Percentiles rank a stretch among this genome's conserved stretches.
phyloP scores from a whole-genome alignment of 1,140 invertebrate genomes.

The Euwallacea similis region DNA sequence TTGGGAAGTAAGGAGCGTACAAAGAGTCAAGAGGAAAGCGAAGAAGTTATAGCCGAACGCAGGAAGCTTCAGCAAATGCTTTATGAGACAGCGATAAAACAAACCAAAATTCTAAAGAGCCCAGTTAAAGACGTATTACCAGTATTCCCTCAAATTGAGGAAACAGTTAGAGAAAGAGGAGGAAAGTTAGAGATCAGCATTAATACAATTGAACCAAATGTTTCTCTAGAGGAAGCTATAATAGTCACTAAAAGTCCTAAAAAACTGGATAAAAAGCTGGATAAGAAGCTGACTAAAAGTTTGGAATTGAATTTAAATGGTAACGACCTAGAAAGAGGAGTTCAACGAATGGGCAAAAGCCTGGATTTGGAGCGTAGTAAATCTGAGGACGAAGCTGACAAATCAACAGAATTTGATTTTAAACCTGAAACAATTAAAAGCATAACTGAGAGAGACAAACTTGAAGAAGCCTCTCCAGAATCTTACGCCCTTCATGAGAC shows the following conservation, averaged over 20 bases:
- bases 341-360: slow-evolving; percentile 51
- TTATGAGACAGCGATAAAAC: slow-evolving; percentile 70
- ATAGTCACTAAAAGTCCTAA: slow-evolving; percentile 71
- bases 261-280: slow-evolving; percentile 66
- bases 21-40: slow-evolving; percentile 69
- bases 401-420: slow-evolving; percentile 55
- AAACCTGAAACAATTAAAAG: slow-evolving; percentile 64
- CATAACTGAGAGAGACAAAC: slow-evolving; percentile 45
- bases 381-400: slow-evolving; percentile 38
- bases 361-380: slow-evolving; percentile 50
- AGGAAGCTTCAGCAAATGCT: slow-evolving; percentile 71
- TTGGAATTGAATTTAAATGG: slow-evolving; percentile 58
- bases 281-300: slow-evolving; percentile 67
- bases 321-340: slow-evolving; percentile 41
- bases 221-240: slow-evolving; percentile 53
- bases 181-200: slow-evolving; percentile 54
- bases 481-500: slow-evolving; percentile 54
- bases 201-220: slow-evolving; percentile 51
- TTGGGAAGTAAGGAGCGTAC: slow-evolving; percentile 66
- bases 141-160: slow-evolving; percentile 67
- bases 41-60: slow-evolving; percentile 67
- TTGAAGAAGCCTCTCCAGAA: slow-evolving; percentile 45
- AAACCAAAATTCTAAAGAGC: slow-evolving; percentile 69
- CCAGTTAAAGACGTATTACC: slow-evolving; percentile 68
- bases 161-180: slow-evolving; percentile 56